Evolutionary conservation across 2,113 vertebrate genomes (phyloP).

Genomic region (Lipophrys pholis): DNA sequence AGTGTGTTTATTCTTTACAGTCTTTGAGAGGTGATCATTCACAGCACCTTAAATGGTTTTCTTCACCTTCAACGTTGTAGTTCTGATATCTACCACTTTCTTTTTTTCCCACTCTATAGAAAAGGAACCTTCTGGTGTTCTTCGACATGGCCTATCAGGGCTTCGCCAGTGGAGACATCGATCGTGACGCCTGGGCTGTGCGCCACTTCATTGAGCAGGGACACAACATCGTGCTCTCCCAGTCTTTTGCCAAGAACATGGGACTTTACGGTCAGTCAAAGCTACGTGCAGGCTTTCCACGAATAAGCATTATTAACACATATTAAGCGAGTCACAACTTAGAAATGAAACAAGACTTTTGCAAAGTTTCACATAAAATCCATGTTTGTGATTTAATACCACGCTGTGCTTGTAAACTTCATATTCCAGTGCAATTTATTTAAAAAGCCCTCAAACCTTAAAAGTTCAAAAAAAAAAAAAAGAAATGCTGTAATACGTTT

Average conservation of each 20-base stretch:
- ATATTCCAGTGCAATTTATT: too few species aligned
- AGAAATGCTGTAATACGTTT: neutral
- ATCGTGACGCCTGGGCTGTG: slow-evolving; percentile 95
- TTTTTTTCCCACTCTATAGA: slow-evolving; percentile 76
- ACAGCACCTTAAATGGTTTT: too few species aligned
- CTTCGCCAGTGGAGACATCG: slow-evolving; percentile 95
- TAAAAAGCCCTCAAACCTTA: neutral
- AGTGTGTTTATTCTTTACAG: too few species aligned
- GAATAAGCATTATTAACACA: neutral
- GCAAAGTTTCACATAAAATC: neutral
- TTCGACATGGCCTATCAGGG: slow-evolving; percentile 99
- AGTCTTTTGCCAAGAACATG: slow-evolving; percentile 99
- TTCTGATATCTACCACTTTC: neutral
- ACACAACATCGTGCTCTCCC: slow-evolving; percentile 90
- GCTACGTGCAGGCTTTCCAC: neutral
- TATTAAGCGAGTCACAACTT: neutral
- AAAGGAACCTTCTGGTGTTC: slow-evolving; percentile 93
- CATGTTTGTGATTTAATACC: neutral
- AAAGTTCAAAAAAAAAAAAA: neutral
- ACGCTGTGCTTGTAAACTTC: too few species aligned
- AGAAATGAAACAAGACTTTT: neutral
- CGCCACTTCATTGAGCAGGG: slow-evolving; percentile 96
- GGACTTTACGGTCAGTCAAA: slow-evolving; percentile 93
- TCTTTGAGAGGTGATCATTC: too few species aligned
- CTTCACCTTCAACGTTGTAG: too few species aligned